Conservation (phyloP, 2,797 vertebrate species). For the Silurus aristotelis region DNA sequence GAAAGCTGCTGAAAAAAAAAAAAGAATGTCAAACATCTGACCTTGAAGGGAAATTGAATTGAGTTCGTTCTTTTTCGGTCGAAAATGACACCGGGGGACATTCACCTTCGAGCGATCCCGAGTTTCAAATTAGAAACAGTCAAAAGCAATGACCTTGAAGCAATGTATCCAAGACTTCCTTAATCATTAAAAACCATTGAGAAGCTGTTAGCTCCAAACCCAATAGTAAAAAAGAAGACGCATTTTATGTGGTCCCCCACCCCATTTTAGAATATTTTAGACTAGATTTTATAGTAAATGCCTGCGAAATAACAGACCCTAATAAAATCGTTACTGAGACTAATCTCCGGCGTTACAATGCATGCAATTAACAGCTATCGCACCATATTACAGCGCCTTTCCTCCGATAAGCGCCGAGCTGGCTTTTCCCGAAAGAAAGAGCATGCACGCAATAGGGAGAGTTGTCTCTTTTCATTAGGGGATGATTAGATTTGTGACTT, state of each 20-base stretch:
- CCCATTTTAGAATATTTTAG: conserved; percentile 11
- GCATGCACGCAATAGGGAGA: conserved; percentile 36
- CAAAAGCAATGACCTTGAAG: background rate
- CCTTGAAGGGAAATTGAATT: conserved; percentile 3
- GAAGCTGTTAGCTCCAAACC: too few relatives aligned
- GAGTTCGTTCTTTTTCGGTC: background rate
- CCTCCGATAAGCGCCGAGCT: conserved; percentile 34
- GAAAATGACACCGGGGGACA: background rate
- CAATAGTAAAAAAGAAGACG: background rate
- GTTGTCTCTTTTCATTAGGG: conserved; percentile 62
- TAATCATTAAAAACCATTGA: background rate
- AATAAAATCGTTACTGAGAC: conserved; percentile 65
- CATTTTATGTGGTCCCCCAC: background rate
- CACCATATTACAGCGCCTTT: conserved; percentile 53
- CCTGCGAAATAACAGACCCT: conserved; percentile 44
- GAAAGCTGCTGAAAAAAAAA: background rate
- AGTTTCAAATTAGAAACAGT: background rate
- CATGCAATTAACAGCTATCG: conserved; percentile 64
- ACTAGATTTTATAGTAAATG: conserved; percentile 15
- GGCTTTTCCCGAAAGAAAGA: conserved; percentile 31
- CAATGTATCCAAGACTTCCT: background rate
- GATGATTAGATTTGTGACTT: conserved; percentile 79
- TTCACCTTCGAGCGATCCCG: background rate
- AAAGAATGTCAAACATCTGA: background rate
- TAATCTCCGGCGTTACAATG: conserved; percentile 56